phyloP scores from a whole-genome alignment of 1,140 invertebrate species.

The Achroia grisella region DNA sequence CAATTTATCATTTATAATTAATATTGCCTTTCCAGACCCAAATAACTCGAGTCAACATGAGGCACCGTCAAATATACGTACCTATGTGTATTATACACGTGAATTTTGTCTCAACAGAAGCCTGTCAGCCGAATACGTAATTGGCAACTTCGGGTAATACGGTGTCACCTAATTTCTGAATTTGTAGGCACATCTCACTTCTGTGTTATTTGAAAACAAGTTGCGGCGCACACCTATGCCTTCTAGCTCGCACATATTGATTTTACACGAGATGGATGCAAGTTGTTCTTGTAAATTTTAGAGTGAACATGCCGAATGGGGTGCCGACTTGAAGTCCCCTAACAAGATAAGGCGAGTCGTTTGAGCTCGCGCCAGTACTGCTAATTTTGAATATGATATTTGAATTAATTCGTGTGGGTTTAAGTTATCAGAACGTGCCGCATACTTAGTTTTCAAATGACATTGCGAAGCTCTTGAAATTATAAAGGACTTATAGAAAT shows the following conservation, averaged over 20 bases:
- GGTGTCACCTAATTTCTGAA: conserved; percentile 1
- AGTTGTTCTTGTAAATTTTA: too few species aligned
- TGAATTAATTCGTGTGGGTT: conserved; percentile 3
- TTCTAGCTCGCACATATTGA: too few species aligned
- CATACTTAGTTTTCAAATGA: neutral
- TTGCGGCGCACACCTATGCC: too few species aligned
- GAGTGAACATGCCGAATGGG: too few species aligned
- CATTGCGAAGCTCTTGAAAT: neutral
- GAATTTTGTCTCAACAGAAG: neutral
- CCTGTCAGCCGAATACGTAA: conserved; percentile 3
- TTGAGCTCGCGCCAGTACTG: neutral
- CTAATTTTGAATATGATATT: conserved; percentile 3
- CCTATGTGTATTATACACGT: neutral
- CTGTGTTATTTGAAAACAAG: neutral
- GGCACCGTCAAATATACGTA: conserved; percentile 1
- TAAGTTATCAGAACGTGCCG: conserved; percentile 2
- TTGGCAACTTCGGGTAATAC: neutral
- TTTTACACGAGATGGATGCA: too few species aligned
- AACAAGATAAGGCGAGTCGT: neutral
- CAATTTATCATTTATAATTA: conserved; percentile 5
- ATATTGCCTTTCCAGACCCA: conserved; percentile 1
- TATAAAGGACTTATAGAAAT: too few species aligned
- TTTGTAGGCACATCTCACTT: conserved; percentile 1
- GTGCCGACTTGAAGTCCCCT: neutral
- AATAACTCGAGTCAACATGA: too few species aligned